phyloP scores from a whole-genome alignment of 2,113 vertebrate genomes.

The Bostrychus sinensis region DNA sequence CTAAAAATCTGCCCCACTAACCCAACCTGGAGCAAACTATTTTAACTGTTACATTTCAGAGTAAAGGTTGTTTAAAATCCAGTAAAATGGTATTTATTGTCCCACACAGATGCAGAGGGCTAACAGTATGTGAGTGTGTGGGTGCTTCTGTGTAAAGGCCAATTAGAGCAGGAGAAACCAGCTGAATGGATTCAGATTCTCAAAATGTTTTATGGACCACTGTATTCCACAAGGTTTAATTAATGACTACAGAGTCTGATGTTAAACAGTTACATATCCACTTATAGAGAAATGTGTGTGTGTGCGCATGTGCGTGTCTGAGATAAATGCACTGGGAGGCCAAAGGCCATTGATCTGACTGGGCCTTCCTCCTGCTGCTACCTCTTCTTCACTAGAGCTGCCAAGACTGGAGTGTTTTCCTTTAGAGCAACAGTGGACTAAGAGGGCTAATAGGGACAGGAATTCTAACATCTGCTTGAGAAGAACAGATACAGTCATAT shows the following conservation, averaged over 20 bases:
- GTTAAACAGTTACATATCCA: conserved; percentile 24
- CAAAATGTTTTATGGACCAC: conserved; percentile 62
- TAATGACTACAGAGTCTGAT: conserved; percentile 65
- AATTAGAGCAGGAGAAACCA: conserved; percentile 68
- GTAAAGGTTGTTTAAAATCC: background rate
- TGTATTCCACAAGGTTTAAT: conserved; percentile 75
- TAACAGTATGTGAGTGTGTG: background rate
- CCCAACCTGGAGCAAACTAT: background rate
- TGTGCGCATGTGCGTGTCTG: conserved; percentile 15
- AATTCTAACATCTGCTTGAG: background rate
- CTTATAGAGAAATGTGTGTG: conserved; percentile 24
- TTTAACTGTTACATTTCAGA: background rate
- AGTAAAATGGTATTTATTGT: background rate
- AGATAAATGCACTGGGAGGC: conserved; percentile 54
- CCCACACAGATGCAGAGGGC: background rate
- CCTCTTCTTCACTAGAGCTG: conserved; percentile 35
- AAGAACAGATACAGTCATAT: no score
- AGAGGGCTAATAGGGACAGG: background rate
- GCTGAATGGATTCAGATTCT: conserved; percentile 70
- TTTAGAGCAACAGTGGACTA: background rate
- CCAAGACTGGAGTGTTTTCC: conserved; percentile 36
- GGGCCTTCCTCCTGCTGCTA: conserved; percentile 23
- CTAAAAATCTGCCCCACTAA: background rate
- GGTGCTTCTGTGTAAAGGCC: conserved; percentile 58
- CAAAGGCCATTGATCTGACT: conserved; percentile 69